Base-by-base conservation (phyloP, 2,113 vertebrate genomes). In the Menidia beryllina region DNA sequence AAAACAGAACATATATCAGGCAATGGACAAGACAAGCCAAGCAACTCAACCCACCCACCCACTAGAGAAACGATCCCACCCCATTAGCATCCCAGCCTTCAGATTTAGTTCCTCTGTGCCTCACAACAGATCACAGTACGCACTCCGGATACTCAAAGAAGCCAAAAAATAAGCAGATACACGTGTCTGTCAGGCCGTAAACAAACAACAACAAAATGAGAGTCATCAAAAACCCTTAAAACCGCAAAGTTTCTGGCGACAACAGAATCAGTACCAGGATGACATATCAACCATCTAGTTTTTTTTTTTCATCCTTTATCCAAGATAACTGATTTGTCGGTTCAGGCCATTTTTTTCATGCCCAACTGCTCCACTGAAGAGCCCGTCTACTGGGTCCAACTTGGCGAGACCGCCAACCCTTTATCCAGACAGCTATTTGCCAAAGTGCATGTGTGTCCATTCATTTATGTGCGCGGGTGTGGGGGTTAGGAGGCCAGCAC, bases 11-110 rank as follows among this genome's bases (percentile, higher is more conserved):
- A 17, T 61, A 52, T 10, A 52, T 5, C 7, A 34, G 30, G 50
- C 65, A 36, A 73, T 43, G 57, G 72, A 74, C 39, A 69, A 69
- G 73, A 86, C 81, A 68, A 76, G 83, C 77, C 70, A 89, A 91
- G 87, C 83, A 81, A 78, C 84, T 87, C 84, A 87, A 85, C 88
- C 84, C 88, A 85, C 88, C 90, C 87, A 82, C 66, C 73, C 84
- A 83, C 81, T 82, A 63, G 57, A 84, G 73, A 81, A 84, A 86
- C 81, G 86, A 88, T 82, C 66, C 57, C 1, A 47, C 50, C 77
- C 87, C 73, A 86, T 88, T 87, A 87, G 69, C 83, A 87, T 88
- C 82, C 53, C 72, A 36, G 58, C 61, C 59, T 21, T 62, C 52
- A 5, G 25, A 38, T 48, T 7, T 49, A 12, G 55, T 53, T 45